These are phyloP conservation scores for Drosophila meridionalis DNA, from an alignment of 2,888 invertebrate genomes.

Conservation along the genomic window DNA sequence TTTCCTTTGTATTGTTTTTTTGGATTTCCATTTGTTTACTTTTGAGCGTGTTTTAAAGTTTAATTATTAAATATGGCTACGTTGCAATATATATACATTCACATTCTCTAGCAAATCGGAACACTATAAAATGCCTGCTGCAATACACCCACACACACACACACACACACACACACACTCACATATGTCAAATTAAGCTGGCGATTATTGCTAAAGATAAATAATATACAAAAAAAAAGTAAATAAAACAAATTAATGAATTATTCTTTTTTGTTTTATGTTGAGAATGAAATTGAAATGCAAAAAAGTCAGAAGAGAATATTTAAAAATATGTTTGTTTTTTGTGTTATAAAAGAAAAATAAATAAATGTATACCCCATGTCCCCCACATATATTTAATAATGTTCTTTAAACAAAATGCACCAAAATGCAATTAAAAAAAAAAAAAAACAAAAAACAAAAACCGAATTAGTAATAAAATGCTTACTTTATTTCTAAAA, in stretches of 20 bases:
- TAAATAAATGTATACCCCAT: slow-evolving; percentile 54
- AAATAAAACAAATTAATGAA: slow-evolving; percentile 13
- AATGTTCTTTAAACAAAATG: slow-evolving; percentile 73
- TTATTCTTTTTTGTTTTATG: slow-evolving; percentile 58
- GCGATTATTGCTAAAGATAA: slow-evolving; percentile 42
- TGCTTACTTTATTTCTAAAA: slow-evolving; percentile 82
- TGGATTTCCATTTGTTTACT: slow-evolving; percentile 22
- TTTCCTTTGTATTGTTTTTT: slow-evolving; percentile 38
- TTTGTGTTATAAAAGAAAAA: slow-evolving; percentile 69
- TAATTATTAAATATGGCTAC: slow-evolving; percentile 59
- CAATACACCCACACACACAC: slow-evolving; percentile 35
- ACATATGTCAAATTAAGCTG: slow-evolving; percentile 58
- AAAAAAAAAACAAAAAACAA: slow-evolving; percentile 39
- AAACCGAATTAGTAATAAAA: slow-evolving; percentile 74
- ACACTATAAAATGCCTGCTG: slow-evolving; percentile 38
- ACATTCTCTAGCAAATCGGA: slow-evolving; percentile 51
- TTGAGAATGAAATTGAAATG: slow-evolving; percentile 27
- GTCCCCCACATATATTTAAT: slow-evolving; percentile 63
- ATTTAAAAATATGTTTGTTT: slow-evolving; percentile 77
- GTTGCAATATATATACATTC: slow-evolving; percentile 63
- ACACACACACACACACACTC: slow-evolving; percentile 14
- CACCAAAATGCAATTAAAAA: slow-evolving; percentile 68
- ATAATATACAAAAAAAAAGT: background rate
- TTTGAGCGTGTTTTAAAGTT: slow-evolving; percentile 36
- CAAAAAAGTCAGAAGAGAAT: slow-evolving; percentile 42